Conservation (phyloP, 2,888 invertebrate genomes). For the Tyria jacobaeae region DNA sequence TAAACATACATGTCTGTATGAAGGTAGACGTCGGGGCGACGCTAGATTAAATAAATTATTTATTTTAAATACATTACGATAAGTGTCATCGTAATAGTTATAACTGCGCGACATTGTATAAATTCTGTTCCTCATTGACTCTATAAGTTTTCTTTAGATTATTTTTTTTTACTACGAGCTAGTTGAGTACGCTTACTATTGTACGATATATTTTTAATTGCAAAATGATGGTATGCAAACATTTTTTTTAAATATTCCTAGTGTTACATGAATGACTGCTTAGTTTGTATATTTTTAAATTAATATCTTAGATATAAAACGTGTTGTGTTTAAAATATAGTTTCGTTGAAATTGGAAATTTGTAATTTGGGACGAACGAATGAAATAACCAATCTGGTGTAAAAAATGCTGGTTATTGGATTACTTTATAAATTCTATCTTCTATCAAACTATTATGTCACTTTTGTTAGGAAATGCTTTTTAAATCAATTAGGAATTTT, state of each 20-base stretch:
- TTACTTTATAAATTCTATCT: not conserved
- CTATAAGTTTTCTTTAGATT: constrained; percentile 58
- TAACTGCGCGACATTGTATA: constrained; percentile 59
- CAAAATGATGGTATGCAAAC: constrained; percentile 66
- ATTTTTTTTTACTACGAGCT: constrained; percentile 72
- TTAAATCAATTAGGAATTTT: not conserved
- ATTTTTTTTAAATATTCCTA: constrained; percentile 70
- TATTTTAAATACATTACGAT: constrained; percentile 55
- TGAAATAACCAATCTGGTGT: constrained; percentile 51
- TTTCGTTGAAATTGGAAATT: constrained; percentile 64
- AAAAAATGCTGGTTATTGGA: constrained; percentile 43
- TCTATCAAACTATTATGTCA: not conserved
- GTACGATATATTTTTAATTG: constrained; percentile 73
- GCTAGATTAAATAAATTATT: constrained; percentile 63
- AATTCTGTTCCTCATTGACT: constrained; percentile 73
- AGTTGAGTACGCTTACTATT: constrained; percentile 83
- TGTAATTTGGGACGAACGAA: constrained; percentile 52
- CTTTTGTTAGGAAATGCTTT: too few species aligned
- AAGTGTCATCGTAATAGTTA: constrained; percentile 46
- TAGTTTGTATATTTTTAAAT: constrained; percentile 83
- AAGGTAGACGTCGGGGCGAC: constrained; percentile 39
- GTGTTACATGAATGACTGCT: constrained; percentile 84
- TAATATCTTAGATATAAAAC: constrained; percentile 68
- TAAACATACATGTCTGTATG: constrained; percentile 31
- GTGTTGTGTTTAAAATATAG: constrained; percentile 70